Percentiles rank a stretch among this genome's conserved stretches.
phyloP scores from a whole-genome alignment of 2,888 invertebrate genomes.

The Digitonthophagus gazella region DNA sequence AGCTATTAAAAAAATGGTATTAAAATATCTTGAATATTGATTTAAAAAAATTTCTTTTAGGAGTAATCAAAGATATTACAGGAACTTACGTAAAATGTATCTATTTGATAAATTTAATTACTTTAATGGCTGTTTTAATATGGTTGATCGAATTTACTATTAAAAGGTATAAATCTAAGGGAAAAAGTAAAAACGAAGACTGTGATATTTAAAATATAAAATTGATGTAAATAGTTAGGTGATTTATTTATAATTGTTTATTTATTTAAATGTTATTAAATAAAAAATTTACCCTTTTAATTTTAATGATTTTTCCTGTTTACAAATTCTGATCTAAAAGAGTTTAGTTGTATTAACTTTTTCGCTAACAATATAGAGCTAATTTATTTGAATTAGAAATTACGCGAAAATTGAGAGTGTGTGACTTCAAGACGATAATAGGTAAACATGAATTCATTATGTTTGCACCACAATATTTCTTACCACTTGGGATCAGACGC shows the following conservation, averaged over 20 bases:
- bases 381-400: no score
- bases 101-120: conserved; percentile 18
- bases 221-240: not conserved
- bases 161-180: conserved; percentile 2
- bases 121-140: conserved; percentile 10
- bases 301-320: no score
- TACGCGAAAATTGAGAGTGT: no score
- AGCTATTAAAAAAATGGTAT: not conserved
- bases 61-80: conserved; percentile 15
- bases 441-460: no score
- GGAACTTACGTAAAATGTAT: conserved; percentile 18
- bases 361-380: no score
- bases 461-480: no score
- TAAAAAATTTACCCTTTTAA: no score
- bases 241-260: not conserved
- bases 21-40: not conserved
- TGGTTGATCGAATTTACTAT: conserved; percentile 15
- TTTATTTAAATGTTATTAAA: not conserved
- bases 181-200: not conserved
- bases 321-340: no score
- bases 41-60: conserved; percentile 7
- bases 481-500: no score
- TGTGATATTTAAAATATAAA: conserved; percentile 1
- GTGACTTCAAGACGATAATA: no score
- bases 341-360: no score